These are phyloP conservation scores for Eonycteris spelaea DNA, from an alignment of 2,113 vertebrate species.

Conservation along the genomic window DNA sequence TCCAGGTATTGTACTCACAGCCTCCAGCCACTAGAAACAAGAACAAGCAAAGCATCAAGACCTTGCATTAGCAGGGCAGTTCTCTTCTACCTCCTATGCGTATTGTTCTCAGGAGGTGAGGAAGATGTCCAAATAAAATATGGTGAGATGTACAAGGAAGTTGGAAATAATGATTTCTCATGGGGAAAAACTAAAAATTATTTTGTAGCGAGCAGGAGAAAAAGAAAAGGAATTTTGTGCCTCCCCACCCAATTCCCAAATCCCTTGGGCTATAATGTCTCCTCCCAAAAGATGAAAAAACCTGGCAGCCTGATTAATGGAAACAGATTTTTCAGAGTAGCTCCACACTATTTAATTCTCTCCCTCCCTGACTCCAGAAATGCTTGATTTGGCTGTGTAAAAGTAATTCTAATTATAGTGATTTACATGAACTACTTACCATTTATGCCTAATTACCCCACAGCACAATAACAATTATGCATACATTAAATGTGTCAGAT, in stretches of 20 bases:
- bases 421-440: constrained; percentile 78
- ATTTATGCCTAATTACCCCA: constrained; percentile 77
- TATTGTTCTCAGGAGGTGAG: not conserved
- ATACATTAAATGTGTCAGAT: constrained; percentile 71
- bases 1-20: not conserved
- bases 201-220: not conserved
- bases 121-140: not conserved
- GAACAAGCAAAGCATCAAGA: not conserved
- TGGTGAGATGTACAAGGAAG: not conserved
- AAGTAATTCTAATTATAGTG: constrained; percentile 77
- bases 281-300: constrained; percentile 36
- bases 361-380: constrained; percentile 70
- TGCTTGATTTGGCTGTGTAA: constrained; percentile 74
- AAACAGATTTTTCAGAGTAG: constrained; percentile 36
- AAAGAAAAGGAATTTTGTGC: not conserved
- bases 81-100: not conserved
- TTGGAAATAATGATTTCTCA: not conserved
- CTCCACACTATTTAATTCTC: constrained; percentile 48
- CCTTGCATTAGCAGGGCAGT: not conserved
- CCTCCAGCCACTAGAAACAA: not conserved
- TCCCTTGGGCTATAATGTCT: not conserved
- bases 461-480: constrained; percentile 77
- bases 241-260: not conserved
- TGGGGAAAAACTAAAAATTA: constrained; percentile 15
- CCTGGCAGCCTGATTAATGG: constrained; percentile 49